Evolutionary conservation across 92 coral and sea anemone genomes (phyloP), one percentile per base, ranked within the genome.

Genomic region (Porites lobata): DNA sequence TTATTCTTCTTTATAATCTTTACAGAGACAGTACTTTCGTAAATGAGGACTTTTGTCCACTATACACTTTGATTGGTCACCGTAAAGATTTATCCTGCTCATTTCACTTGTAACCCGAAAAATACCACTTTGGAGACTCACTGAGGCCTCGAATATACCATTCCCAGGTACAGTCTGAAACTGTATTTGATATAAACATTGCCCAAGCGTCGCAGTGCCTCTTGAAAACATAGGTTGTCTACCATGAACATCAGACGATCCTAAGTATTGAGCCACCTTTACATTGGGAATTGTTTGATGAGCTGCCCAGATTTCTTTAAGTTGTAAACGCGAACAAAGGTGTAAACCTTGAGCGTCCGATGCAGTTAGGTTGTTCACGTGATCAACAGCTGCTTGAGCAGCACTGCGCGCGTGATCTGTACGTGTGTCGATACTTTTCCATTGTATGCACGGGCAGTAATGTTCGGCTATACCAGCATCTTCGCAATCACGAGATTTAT

Each of bases 381-480:
- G 86, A n/a, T 86, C 89, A 26, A 96, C 91, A 20, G 95, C 86
- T 12, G 93, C 95, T 29, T 82, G 80, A 0, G 96, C 95, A 21
- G 96, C 87, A 54, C 77, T 71, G 56, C 66, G 82, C 69, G 92
- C 91, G 77, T 95, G 98, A 26, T 51, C 26, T 76, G 89, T 94
- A 59, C 90, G 61, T 9, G 86, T 82, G 81, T 93, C 89, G 32
- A 92, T 92, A 57, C 90, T 57, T 72, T 92, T 86, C 90, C 92
- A 85, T 26, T 89, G 95, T 50, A 95, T 76, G 87, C 99, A 96
- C 79, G 99, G 97, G 89, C 99, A 96, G 92, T 96, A 95, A 78
- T 96, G 99, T 26, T 92, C 96, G 10, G 96, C 95, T 5, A 96
- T 94, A 2, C 98, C 97, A 11, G 98, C 92, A 13, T 85, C 78